Conservation (phyloP, 35 echinoderm and acorn worm genomes). For the Lytechinus variegatus region DNA sequence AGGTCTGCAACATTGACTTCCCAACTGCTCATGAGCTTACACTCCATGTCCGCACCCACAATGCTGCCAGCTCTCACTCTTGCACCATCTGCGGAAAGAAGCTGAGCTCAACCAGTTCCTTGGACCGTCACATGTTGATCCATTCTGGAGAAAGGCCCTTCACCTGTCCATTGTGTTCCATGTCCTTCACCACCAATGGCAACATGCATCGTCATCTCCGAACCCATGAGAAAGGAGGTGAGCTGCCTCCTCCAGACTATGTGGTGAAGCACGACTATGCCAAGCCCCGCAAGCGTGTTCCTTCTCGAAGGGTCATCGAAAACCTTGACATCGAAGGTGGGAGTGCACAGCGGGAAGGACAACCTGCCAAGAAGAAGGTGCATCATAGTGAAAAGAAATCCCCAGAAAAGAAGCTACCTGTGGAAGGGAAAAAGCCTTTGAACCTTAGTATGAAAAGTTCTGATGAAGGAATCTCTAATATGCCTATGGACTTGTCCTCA, state of each 20-base stretch:
- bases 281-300: slow-evolving; percentile 66
- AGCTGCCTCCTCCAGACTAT: slow-evolving; percentile 50
- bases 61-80: slow-evolving; percentile 68
- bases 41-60: slow-evolving; percentile 85
- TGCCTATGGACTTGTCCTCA: background rate
- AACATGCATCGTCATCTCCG: slow-evolving; percentile 96
- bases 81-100: slow-evolving; percentile 96
- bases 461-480: background rate
- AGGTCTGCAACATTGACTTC: slow-evolving; percentile 73
- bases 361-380: slow-evolving; percentile 18
- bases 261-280: slow-evolving; percentile 48
- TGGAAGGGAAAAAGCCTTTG: background rate
- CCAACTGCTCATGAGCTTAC: slow-evolving; percentile 80
- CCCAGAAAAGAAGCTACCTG: background rate
- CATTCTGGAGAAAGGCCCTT: slow-evolving; percentile 96
- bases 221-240: slow-evolving; percentile 86
- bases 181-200: slow-evolving; percentile 98
- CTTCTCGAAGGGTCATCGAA: slow-evolving; percentile 62
- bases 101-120: slow-evolving; percentile 90
- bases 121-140: slow-evolving; percentile 98
- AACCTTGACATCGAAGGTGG: slow-evolving; percentile 19
- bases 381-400: slow-evolving; percentile 22
- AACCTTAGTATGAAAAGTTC: background rate
- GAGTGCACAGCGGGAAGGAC: background rate
- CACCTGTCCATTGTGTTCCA: slow-evolving; percentile 84